Evolutionary conservation across 2,113 vertebrate species (phyloP).

Genomic region (Pongo pygmaeus): DNA sequence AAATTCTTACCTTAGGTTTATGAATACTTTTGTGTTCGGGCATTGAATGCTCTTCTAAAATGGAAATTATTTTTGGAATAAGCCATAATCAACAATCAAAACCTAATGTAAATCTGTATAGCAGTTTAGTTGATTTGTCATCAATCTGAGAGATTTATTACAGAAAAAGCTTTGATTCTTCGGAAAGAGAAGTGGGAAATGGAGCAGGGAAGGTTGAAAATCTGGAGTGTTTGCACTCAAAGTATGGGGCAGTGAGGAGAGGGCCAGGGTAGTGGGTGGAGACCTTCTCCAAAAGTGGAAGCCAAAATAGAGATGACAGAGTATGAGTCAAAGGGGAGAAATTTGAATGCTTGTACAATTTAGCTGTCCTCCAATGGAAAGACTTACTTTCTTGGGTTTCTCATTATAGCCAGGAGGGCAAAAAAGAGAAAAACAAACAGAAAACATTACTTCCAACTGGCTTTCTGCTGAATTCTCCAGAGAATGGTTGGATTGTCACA

Average conservation of each 20-base stretch:
- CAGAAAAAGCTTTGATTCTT: neutral
- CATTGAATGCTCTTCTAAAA: neutral
- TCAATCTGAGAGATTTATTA: neutral
- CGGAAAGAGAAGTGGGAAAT: neutral
- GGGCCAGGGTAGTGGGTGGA: neutral
- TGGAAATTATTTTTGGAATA: conserved; percentile 17
- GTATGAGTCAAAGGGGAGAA: neutral
- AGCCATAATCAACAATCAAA: neutral
- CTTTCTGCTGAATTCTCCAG: neutral
- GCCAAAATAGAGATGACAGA: neutral
- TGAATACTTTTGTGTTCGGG: neutral
- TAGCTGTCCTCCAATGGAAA: neutral
- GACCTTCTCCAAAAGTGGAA: neutral
- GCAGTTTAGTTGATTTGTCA: neutral
- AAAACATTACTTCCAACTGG: neutral
- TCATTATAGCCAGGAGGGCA: neutral
- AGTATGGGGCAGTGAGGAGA: neutral
- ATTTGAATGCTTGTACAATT: neutral
- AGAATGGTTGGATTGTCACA: neutral
- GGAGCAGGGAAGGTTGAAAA: neutral
- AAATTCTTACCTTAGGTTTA: neutral
- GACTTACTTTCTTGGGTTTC: neutral
- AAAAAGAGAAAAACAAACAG: neutral
- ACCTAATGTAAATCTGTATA: neutral
- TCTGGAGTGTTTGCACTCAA: neutral